Evolutionary conservation across 2,888 invertebrate genomes (phyloP).

Genomic region (Notodonta ziczac): DNA sequence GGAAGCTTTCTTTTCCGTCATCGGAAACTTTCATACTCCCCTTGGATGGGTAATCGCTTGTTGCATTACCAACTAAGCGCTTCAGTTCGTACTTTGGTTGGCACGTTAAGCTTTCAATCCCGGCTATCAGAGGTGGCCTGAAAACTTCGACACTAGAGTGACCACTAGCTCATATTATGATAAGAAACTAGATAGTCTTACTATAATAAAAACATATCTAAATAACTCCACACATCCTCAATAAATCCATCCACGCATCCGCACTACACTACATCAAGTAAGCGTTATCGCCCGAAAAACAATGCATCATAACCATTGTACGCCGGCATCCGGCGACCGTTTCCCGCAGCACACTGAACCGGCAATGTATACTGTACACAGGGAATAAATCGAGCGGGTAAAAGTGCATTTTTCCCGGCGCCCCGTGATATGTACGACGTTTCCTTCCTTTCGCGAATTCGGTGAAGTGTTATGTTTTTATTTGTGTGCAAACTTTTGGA

Average conservation of each 20-base stretch:
- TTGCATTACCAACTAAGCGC: too few relatives aligned
- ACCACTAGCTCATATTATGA: too few relatives aligned
- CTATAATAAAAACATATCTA: constrained; percentile 14
- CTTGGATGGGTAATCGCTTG: too few relatives aligned
- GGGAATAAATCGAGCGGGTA: constrained; percentile 48
- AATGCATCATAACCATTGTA: constrained; percentile 75
- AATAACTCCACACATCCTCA: constrained; percentile 21
- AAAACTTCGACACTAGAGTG: too few relatives aligned
- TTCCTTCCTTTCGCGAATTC: constrained; percentile 46
- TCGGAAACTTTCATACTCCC: too few relatives aligned
- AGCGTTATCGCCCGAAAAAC: constrained; percentile 72
- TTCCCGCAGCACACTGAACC: constrained; percentile 45
- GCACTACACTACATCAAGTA: constrained; percentile 54
- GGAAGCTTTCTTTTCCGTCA: too few relatives aligned
- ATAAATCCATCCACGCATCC: constrained; percentile 34
- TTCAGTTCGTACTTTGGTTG: too few relatives aligned
- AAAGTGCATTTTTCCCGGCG: constrained; percentile 47
- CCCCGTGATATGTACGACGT: constrained; percentile 44
- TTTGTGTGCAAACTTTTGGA: constrained; percentile 21
- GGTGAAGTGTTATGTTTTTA: constrained; percentile 34
- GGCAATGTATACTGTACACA: constrained; percentile 48
- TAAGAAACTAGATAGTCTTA: not conserved
- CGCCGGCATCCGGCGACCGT: constrained; percentile 54
- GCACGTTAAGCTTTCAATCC: too few relatives aligned
- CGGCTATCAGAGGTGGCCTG: too few relatives aligned